These are phyloP conservation scores for Homarus gammarus DNA, from an alignment of 2,888 invertebrate species.

Conservation along the genomic window DNA sequence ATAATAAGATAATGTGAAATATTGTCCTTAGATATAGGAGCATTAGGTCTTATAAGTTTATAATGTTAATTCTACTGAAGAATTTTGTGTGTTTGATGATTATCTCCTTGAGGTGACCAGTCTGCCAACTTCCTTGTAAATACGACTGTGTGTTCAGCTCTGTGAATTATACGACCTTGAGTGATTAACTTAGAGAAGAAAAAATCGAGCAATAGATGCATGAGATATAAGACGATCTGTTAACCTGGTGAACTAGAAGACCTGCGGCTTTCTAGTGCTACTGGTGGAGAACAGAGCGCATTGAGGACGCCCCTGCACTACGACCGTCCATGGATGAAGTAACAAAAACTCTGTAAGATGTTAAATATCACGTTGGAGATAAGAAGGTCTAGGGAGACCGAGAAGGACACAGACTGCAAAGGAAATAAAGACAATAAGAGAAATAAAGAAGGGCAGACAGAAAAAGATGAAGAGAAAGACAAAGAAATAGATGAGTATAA, in stretches of 20 bases:
- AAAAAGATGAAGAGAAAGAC: no score
- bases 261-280: conserved; percentile 3
- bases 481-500: no score
- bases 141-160: background rate
- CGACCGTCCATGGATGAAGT: background rate
- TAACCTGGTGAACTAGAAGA: background rate
- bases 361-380: conserved; percentile 5
- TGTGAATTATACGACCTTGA: background rate
- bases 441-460: background rate
- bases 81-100: no score
- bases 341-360: background rate
- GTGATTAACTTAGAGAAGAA: background rate
- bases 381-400: background rate
- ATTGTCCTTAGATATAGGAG: background rate
- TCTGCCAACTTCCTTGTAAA: background rate
- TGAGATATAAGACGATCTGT: background rate
- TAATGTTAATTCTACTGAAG: background rate
- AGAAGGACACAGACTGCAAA: background rate
- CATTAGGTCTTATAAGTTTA: background rate
- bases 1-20: background rate
- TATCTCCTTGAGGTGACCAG: background rate
- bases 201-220: background rate
- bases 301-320: conserved; percentile 10
- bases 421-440: background rate
- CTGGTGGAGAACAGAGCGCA: conserved; percentile 24